Evolutionary conservation across 2,797 vertebrate genomes (phyloP), one percentile per base, ranked within the genome.

Genomic region (Pygocentrus nattereri): DNA sequence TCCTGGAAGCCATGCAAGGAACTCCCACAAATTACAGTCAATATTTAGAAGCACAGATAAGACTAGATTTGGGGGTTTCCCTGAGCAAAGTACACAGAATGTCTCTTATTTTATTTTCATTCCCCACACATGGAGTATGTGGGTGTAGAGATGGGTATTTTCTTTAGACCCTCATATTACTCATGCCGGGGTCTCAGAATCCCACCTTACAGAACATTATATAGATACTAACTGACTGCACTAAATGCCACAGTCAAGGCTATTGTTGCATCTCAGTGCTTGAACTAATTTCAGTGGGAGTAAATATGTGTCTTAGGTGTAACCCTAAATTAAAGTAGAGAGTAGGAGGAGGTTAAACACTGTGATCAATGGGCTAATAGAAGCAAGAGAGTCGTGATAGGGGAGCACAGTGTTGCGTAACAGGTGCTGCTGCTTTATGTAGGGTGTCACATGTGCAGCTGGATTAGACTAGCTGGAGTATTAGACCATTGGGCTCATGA

Each of bases 251-350:
- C 76, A 65, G 52, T 74, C n/a, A 65, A 18, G 23, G 27, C 52
- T 64, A 27, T 76, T 79, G 52, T 69, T 82, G 73, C 54, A 49
- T 30, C 23, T 41, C 47, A 10, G 38, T 25, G 25, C 58, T 64
- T 69, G 62, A 23, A 50, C 31, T 82, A 82, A 86, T 84, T 82
- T 82, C 67, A 74, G 49, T 34, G 47, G 18, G 74, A 68, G 34
- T 69, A 65, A 71, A 64, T 54, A 59, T 47, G 62, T 69, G 61
- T 62, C 73, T 25, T 31, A 47, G 67, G 38, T 62, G 65, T 52
- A 84, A 76, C 68, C 82, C 50, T n/a, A 62, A 50, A 68, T 31
- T 13, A 74, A 73, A 56, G 16, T 27, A 83, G 34, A 58, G 10
- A 61, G 16, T 50, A 64, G 72, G 23, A 79, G 6, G 27, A 85